Evolutionary conservation across 64 coral and sea anemone genomes (phyloP).

Genomic region (Actinia equina): DNA sequence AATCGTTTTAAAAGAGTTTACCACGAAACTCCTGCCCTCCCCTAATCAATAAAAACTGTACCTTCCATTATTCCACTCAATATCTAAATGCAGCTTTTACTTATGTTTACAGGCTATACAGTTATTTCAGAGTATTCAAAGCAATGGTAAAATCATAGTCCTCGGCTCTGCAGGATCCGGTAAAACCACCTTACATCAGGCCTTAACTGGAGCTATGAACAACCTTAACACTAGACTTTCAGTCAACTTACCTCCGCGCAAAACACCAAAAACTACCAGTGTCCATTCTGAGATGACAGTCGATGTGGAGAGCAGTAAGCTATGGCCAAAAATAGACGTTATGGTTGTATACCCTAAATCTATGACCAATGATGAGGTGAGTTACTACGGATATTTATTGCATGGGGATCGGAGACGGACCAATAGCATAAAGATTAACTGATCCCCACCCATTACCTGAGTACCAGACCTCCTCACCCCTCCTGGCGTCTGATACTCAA

Average conservation of each 20-base stretch:
- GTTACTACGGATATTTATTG: no score
- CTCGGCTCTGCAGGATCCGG: slow-evolving; percentile 82
- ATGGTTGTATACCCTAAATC: slow-evolving; percentile 85
- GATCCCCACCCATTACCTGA: no score
- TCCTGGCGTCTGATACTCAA: no score
- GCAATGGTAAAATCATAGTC: slow-evolving; percentile 64
- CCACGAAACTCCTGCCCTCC: no score
- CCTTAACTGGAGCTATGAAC: slow-evolving; percentile 69
- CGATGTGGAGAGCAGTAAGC: not conserved
- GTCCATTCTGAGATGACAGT: not conserved
- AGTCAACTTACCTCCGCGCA: not conserved
- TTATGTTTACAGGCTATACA: slow-evolving; percentile 66
- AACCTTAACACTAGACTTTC: slow-evolving; percentile 5
- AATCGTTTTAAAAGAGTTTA: no score
- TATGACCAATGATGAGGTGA: slow-evolving; percentile 77
- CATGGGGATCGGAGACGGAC: no score
- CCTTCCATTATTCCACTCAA: not conserved
- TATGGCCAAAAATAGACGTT: slow-evolving; percentile 71
- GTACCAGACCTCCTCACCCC: not conserved
- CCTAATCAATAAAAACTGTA: no score
- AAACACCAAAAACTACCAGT: not conserved
- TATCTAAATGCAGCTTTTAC: not conserved
- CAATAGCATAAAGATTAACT: no score
- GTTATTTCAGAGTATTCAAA: slow-evolving; percentile 62
- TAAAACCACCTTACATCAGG: slow-evolving; percentile 67